Conservation (phyloP, 1,140 invertebrate genomes). For the Tetramorium parvispinum region DNA sequence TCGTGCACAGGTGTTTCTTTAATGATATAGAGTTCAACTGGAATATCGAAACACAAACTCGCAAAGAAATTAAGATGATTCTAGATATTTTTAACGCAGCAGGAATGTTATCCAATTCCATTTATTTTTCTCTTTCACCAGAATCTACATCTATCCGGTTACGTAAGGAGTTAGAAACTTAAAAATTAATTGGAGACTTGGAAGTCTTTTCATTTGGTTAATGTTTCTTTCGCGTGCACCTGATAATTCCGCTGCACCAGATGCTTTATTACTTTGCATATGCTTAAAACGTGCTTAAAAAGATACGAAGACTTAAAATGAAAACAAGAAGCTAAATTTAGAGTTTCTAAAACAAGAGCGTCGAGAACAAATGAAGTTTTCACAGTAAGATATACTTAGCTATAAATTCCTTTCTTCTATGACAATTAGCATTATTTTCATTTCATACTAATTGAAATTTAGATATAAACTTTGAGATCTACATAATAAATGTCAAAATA, state of each 20-base stretch:
- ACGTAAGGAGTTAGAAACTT: conserved; percentile 7
- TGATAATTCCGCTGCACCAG: conserved; percentile 9
- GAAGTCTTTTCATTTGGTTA: neutral
- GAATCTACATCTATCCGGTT: neutral
- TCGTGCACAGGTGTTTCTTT: neutral
- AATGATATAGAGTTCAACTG: neutral
- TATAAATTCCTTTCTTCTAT: neutral
- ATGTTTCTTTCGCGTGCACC: neutral
- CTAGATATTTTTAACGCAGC: neutral
- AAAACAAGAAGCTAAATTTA: neutral
- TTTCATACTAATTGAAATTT: neutral
- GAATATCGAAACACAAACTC: conserved; percentile 8
- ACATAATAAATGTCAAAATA: neutral
- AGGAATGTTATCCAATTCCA: neutral
- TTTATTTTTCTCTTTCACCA: neutral
- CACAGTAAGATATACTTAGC: neutral
- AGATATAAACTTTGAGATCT: neutral
- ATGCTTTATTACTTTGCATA: neutral
- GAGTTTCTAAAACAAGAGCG: neutral
- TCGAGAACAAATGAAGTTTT: neutral
- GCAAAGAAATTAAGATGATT: neutral
- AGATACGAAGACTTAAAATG: neutral
- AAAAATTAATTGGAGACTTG: conserved; percentile 10
- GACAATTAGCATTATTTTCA: neutral
- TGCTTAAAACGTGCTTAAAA: neutral